Evolutionary conservation across 2,113 vertebrate species (phyloP).

Genomic region (Equus quagga): DNA sequence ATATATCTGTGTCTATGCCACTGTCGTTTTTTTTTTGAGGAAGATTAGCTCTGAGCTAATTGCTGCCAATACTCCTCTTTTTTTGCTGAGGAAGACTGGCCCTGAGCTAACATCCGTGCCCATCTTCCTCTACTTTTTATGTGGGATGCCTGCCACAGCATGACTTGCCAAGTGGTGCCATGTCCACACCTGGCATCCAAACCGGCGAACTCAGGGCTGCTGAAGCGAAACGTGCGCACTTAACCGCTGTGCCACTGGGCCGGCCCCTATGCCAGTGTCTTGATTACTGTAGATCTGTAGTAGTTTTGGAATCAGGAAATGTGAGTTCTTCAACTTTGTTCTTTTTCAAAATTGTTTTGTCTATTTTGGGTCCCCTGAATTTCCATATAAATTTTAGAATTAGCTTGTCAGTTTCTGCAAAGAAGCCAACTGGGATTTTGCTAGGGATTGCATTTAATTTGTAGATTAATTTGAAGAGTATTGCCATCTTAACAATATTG

Average conservation of each 20-base stretch:
- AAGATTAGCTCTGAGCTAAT: too few relatives aligned
- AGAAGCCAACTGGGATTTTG: background rate
- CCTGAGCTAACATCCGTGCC: too few relatives aligned
- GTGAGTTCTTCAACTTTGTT: background rate
- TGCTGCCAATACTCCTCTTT: too few relatives aligned
- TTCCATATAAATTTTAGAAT: background rate
- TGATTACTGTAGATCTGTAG: background rate
- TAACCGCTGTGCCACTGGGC: too few relatives aligned
- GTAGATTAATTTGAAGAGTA: background rate
- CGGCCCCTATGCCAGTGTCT: background rate
- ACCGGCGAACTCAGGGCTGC: too few relatives aligned
- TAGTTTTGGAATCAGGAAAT: background rate
- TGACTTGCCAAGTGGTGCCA: too few relatives aligned
- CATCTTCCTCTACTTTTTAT: too few relatives aligned
- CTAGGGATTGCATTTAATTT: background rate
- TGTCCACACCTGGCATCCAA: too few relatives aligned
- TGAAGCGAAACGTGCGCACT: too few relatives aligned
- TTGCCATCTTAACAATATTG: background rate
- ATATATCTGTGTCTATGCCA: background rate
- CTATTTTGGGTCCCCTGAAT: background rate
- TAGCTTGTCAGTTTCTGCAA: background rate
- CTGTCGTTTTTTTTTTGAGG: background rate
- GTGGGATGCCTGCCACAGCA: too few relatives aligned
- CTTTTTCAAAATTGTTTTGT: slow-evolving; percentile 18
- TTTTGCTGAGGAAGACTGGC: too few relatives aligned